Percentiles rank a stretch among this genome's conserved stretches.
Conservation (phyloP, 2,888 invertebrate genomes). For the Mylabris sibirica region DNA sequence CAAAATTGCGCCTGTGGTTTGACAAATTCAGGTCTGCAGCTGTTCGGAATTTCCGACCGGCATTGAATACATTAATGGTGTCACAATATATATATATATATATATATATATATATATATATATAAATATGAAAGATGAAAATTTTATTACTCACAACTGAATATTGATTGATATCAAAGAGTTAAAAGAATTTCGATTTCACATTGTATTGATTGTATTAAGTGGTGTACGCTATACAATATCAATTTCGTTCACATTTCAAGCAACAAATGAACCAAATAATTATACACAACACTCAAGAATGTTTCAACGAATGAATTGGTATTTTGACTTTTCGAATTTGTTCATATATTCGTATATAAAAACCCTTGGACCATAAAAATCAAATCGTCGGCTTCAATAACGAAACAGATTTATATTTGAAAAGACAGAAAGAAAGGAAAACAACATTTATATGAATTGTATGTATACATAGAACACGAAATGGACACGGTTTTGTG, state of each 20-base stretch:
- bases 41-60: no score
- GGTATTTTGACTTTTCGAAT: not conserved
- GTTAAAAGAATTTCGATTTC: no score
- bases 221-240: not conserved
- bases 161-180: no score
- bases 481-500: constrained; percentile 24
- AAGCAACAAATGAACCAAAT: not conserved
- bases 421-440: not conserved
- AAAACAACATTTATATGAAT: not conserved
- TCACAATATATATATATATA: no score
- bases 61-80: no score
- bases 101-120: no score
- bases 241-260: not conserved
- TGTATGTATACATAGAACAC: not conserved
- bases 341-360: not conserved
- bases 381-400: not conserved
- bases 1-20: no score
- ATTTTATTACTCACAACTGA: no score
- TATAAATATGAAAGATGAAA: no score
- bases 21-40: no score
- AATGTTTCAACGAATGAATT: not conserved
- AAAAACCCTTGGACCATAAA: not conserved
- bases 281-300: not conserved
- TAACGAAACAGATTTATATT: constrained; percentile 2
- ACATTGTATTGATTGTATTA: no score